Percentiles rank a stretch among this genome's conserved stretches.
Conservation (phyloP, 2,113 vertebrate species). For the Cryptoleucopteryx plumbea region DNA sequence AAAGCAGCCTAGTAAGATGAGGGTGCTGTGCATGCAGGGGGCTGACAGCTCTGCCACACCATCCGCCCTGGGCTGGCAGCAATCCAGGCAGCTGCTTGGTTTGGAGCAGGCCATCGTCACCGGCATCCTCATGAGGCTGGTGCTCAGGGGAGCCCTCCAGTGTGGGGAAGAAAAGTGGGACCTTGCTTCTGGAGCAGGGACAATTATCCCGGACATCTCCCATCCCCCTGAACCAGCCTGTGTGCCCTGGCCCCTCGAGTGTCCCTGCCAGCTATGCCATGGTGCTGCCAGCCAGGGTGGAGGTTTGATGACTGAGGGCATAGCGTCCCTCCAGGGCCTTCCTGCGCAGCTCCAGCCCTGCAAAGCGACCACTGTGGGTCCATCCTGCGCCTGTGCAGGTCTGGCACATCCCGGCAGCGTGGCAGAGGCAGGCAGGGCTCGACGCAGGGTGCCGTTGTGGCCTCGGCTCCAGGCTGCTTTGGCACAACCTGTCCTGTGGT, state of each 20-base stretch:
- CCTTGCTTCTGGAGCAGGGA: not conserved
- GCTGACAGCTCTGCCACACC: not conserved
- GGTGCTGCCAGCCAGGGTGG: not conserved
- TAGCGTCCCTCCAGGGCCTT: not conserved
- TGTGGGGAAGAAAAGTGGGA: not conserved
- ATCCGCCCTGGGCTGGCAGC: not conserved
- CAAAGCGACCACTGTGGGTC: rapidly evolving
- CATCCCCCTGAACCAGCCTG: not conserved
- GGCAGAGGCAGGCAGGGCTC: not conserved
- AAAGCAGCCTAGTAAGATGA: not conserved
- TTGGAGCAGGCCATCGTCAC: not conserved
- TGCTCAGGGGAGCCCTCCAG: not conserved
- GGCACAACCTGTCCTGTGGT: not conserved
- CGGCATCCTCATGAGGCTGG: rapidly evolving
- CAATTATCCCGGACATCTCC: too few relatives aligned
- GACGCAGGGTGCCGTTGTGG: rapidly evolving
- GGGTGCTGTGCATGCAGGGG: rapidly evolving
- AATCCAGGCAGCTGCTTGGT: not conserved
- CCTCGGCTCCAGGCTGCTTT: not conserved
- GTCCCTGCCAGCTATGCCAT: not conserved
- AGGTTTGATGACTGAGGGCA: not conserved
- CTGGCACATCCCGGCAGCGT: rapidly evolving
- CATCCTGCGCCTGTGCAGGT: not conserved
- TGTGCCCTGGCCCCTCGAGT: not conserved
- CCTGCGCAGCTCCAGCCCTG: not conserved